Base-by-base conservation (phyloP, 2,113 vertebrate species). In the zebrafish (Danio rerio) region DNA sequence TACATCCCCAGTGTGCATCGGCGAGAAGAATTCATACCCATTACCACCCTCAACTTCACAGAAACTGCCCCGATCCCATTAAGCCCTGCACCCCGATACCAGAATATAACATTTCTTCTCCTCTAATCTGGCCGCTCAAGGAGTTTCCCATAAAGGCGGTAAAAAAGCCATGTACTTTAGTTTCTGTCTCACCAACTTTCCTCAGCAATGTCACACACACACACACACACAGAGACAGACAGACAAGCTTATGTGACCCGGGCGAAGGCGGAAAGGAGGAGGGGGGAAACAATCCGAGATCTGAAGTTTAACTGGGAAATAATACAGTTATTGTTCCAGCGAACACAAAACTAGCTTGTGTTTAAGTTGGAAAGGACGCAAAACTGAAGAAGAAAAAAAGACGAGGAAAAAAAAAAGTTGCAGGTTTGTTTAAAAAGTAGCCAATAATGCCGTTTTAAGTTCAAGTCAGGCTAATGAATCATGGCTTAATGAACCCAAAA, bases 251-350 rank as follows among this genome's bases (percentile, higher is more conserved):
- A 66, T 58, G 65, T 59, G 82, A 78, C 58, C 83, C 62, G 62
- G 70, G 56, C 78, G 53, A 75, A 59, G 52, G 70, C 62, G 45
- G 50, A 55, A 56, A 56, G 21, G 50, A 55, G 21, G 7, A 75
- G 80, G 69, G 58, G 86, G 76, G 61, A 65, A 12, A 20, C 43
- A 55, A 78, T 78, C 18, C 31, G 52, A 72, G 84, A 83, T 87
- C 86, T 85, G 91, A 93, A 93, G 95, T 96, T 96, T 93, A 95
- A 94, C 91, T 91, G 93, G 91, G 87, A 92, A 91, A 96, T 95
- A 97, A 97, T 96, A 94, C 91, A 91, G 85, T 91, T 94, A 95
- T 96, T 97, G 95, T 97, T 91, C 89, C 90, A 90, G 52, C 89
- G 92, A 92, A 31, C 93, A 93, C 91, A 94, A 95, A 95, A 92